Conservation (phyloP, 2,888 invertebrate genomes). For the Harpalus rufipes region DNA sequence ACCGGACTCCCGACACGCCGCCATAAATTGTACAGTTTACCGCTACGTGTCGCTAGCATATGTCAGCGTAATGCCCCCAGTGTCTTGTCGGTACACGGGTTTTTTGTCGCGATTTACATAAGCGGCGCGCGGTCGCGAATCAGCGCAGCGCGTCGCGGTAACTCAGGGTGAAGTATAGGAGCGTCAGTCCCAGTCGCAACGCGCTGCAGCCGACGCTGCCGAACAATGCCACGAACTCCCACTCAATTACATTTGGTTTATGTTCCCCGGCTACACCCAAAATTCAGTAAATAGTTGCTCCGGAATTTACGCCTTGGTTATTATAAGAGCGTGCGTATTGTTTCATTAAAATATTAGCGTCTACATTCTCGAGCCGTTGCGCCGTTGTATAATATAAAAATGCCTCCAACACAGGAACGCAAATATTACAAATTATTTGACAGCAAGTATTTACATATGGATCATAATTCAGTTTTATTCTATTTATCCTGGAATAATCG, state of each 20-base stretch:
- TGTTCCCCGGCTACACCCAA: slow-evolving; percentile 41
- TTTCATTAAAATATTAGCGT: slow-evolving; percentile 56
- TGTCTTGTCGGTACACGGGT: slow-evolving; percentile 71
- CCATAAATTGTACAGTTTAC: slow-evolving; percentile 74
- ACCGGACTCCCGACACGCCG: slow-evolving; percentile 71
- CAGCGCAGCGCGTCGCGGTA: slow-evolving; percentile 58
- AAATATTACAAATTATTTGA: slow-evolving; percentile 41
- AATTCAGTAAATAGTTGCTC: slow-evolving; percentile 61
- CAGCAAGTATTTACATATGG: slow-evolving; percentile 21
- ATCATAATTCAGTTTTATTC: slow-evolving; percentile 24
- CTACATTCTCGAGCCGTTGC: slow-evolving; percentile 24
- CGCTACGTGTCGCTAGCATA: slow-evolving; percentile 73
- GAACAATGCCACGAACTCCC: slow-evolving; percentile 48
- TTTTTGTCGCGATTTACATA: slow-evolving; percentile 73
- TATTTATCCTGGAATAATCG: slow-evolving; percentile 23
- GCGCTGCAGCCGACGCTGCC: slow-evolving; percentile 47
- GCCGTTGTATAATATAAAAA: slow-evolving; percentile 6
- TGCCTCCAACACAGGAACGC: slow-evolving; percentile 11
- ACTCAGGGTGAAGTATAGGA: slow-evolving; percentile 62
- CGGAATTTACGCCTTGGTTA: slow-evolving; percentile 58
- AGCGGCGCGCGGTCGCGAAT: slow-evolving; percentile 64
- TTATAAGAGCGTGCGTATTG: slow-evolving; percentile 61
- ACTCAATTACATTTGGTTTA: slow-evolving; percentile 63
- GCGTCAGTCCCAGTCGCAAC: slow-evolving; percentile 20
- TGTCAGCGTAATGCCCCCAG: slow-evolving; percentile 72